Percentiles rank a stretch among this genome's conserved stretches.
These are phyloP conservation scores for Phytoseiulus persimilis DNA, from an alignment of 2,888 invertebrate species.

Conservation along the genomic window DNA sequence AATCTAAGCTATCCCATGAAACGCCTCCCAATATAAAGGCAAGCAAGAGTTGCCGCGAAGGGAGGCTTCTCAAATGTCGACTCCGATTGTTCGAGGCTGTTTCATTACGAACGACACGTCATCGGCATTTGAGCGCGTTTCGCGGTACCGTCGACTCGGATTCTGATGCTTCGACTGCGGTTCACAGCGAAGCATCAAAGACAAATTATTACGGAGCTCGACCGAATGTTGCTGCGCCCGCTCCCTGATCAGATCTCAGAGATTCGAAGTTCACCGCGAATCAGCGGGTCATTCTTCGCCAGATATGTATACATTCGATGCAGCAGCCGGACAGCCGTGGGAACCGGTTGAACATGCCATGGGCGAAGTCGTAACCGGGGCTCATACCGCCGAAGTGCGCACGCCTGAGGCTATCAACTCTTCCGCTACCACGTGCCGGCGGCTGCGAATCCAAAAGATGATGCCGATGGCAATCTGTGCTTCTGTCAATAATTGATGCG, in stretches of 20 bases:
- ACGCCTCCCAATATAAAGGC: not conserved
- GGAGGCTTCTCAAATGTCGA: not conserved
- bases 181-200: not conserved
- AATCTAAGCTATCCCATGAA: not conserved
- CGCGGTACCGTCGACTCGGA: not conserved
- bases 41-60: not conserved
- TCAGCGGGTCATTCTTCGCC: no score
- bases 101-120: not conserved
- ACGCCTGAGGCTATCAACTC: not conserved
- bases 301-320: not conserved
- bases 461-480: not conserved
- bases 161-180: not conserved
- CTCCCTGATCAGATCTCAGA: no score
- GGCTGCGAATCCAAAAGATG: not conserved
- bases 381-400: not conserved
- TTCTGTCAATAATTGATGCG: not conserved
- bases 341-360: not conserved
- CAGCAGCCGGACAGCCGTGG: not conserved
- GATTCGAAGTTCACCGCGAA: no score
- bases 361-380: not conserved
- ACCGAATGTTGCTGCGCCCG: no score
- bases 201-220: no score
- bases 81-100: not conserved
- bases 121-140: no score
- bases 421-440: not conserved